Conservation (phyloP, 2,113 vertebrate species). For the Chlorodrepanis virens region DNA sequence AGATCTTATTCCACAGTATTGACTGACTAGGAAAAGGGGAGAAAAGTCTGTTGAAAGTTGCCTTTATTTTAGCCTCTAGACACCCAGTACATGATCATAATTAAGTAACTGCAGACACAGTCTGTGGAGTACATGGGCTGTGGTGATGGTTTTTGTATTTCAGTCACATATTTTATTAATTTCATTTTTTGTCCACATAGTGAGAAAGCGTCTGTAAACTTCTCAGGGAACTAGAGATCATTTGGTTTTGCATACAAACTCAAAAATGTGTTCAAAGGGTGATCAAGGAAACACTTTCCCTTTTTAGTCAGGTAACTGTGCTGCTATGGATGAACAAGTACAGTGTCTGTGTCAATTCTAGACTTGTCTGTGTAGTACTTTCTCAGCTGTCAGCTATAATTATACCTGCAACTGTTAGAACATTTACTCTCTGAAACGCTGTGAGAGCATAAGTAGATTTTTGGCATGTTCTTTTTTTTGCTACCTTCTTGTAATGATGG, state of each 20-base stretch:
- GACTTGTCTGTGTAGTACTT: neutral
- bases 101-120: neutral
- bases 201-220: neutral
- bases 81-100: neutral
- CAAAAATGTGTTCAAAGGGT: neutral
- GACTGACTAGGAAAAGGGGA: neutral
- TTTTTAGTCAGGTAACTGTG: neutral
- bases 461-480: neutral
- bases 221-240: neutral
- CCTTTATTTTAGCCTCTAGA: neutral
- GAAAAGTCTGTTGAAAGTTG: neutral
- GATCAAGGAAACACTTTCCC: neutral
- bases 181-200: neutral
- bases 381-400: constrained; percentile 17
- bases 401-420: neutral
- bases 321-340: neutral
- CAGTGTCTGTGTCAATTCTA: neutral
- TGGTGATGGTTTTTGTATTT: neutral
- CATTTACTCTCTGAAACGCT: neutral
- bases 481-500: neutral
- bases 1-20: neutral
- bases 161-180: neutral
- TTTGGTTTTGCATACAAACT: neutral
- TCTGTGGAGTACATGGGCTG: neutral
- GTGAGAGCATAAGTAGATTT: neutral